A percentile compares a stretch with the other conserved stretches of the same genome.
These are phyloP conservation scores for Pocota personata DNA, from an alignment of 2,888 invertebrate species.

Conservation along the genomic window DNA sequence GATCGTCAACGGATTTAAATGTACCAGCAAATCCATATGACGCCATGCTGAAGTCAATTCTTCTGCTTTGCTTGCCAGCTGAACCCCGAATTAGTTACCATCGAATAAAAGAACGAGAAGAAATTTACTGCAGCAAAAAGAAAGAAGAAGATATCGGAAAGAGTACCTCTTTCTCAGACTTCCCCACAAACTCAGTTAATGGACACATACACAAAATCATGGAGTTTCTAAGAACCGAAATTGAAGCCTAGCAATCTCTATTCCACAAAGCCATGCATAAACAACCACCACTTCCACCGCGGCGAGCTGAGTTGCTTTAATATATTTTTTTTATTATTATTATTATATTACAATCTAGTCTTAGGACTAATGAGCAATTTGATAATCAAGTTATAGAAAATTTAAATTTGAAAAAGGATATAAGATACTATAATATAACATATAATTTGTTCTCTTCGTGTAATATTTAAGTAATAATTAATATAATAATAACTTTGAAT, in stretches of 20 bases:
- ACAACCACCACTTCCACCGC: not conserved
- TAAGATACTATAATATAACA: no score
- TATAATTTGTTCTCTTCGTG: no score
- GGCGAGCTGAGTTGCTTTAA: slow-evolving; percentile 9
- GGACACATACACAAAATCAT: not conserved
- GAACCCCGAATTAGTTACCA: slow-evolving; percentile 3
- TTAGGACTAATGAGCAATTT: no score
- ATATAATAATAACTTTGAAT: no score
- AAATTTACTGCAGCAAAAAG: no score
- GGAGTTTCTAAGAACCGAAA: not conserved
- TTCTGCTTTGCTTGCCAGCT: slow-evolving; percentile 13
- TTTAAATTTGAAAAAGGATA: no score
- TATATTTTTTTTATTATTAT: no score
- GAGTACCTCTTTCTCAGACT: not conserved
- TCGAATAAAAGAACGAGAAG: slow-evolving; percentile 16
- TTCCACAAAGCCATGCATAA: not conserved
- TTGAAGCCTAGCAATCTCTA: not conserved
- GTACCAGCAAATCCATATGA: slow-evolving; percentile 14
- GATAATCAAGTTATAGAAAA: no score
- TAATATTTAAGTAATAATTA: no score
- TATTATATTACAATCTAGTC: no score
- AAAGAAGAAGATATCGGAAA: not conserved
- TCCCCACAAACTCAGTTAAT: not conserved
- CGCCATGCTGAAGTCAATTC: not conserved
- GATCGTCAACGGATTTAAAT: slow-evolving; percentile 24